phyloP scores from a whole-genome alignment of 2,888 invertebrate genomes.

The Tuberolachnus salignus region DNA sequence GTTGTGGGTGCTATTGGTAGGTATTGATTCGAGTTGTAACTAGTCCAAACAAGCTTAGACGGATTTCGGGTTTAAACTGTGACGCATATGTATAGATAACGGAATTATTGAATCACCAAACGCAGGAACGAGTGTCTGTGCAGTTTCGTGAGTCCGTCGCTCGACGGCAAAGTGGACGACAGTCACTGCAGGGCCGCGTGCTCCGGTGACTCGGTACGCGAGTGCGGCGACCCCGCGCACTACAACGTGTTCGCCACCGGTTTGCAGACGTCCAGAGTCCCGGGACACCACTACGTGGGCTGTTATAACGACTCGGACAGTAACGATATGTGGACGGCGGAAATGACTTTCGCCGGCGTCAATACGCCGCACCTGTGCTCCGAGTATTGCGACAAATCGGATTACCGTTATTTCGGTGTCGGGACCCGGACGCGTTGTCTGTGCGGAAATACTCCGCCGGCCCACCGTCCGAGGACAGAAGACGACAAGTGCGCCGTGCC shows the following conservation, averaged over 20 bases:
- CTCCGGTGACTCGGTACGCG: neutral
- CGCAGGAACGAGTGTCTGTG: slow-evolving; percentile 56
- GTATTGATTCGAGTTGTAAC: too few species aligned
- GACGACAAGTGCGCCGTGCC: neutral
- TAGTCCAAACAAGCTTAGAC: too few species aligned
- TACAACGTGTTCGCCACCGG: slow-evolving; percentile 34
- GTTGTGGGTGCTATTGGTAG: too few species aligned
- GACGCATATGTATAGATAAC: too few species aligned
- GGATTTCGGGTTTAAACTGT: too few species aligned
- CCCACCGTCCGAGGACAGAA: neutral
- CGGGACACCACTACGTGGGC: slow-evolving; percentile 35
- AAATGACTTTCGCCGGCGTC: neutral
- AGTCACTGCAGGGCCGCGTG: slow-evolving; percentile 33
- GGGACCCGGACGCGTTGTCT: neutral
- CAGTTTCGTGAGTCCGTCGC: slow-evolving; percentile 49
- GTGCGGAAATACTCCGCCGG: neutral
- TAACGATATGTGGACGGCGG: too few species aligned
- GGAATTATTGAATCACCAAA: neutral
- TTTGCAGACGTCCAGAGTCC: neutral
- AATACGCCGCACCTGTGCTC: slow-evolving; percentile 28
- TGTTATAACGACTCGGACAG: slow-evolving; percentile 13
- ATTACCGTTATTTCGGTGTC: neutral
- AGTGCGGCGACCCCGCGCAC: neutral
- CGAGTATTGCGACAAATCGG: neutral
- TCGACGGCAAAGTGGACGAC: slow-evolving; percentile 5